Percentiles rank a stretch among this genome's conserved stretches.
phyloP scores from a whole-genome alignment of 1,140 invertebrate species.

The Microplitis demolitor region DNA sequence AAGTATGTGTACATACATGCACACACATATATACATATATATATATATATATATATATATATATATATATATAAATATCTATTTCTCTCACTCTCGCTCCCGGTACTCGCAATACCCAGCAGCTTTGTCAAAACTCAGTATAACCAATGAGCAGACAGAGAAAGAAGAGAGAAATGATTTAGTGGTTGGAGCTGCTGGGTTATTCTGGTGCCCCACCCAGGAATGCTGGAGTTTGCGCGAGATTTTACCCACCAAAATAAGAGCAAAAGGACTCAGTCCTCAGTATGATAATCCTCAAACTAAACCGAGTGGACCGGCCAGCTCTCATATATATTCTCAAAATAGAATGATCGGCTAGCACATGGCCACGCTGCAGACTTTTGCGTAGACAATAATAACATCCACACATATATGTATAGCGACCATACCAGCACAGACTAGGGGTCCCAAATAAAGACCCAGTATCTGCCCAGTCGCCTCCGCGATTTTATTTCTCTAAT shows the following conservation, averaged over 20 bases:
- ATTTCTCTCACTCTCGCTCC: neutral
- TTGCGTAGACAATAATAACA: too few species aligned
- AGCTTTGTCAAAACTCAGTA: neutral
- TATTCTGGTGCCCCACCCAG: constrained; percentile 52
- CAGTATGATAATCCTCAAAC: neutral
- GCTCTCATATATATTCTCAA: neutral
- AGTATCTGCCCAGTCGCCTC: too few species aligned
- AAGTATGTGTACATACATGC: neutral
- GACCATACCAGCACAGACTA: too few species aligned
- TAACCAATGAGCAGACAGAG: neutral
- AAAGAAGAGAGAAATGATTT: constrained; percentile 26
- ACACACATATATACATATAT: too few species aligned
- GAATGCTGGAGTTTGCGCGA: constrained; percentile 58
- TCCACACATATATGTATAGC: too few species aligned
- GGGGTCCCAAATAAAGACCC: too few species aligned
- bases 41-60: neutral
- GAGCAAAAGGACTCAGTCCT: neutral
- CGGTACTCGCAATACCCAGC: too few species aligned
- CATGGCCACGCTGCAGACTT: too few species aligned
- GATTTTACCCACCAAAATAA: constrained; percentile 42
- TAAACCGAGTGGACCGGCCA: neutral
- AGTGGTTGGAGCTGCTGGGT: constrained; percentile 22
- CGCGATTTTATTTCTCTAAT: too few species aligned
- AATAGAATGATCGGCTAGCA: too few species aligned
- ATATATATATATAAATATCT: neutral